Conservation (phyloP, 1,140 invertebrate genomes). For the Choristoneura fumiferana region DNA sequence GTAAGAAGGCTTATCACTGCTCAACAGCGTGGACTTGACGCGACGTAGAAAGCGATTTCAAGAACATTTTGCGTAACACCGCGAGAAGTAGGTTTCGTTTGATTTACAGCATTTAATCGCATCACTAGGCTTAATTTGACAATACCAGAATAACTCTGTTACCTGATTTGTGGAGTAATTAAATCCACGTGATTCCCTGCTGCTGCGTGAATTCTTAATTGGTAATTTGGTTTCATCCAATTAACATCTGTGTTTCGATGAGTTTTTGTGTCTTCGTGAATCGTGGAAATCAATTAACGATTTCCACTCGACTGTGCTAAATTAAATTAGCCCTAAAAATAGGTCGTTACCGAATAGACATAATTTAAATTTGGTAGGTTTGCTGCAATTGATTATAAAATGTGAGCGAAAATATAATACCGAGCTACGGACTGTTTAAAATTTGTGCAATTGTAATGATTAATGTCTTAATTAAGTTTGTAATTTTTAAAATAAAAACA, state of each 20-base stretch:
- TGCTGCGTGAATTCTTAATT: conserved; percentile 16
- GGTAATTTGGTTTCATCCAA: conserved; percentile 38
- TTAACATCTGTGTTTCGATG: conserved; percentile 30
- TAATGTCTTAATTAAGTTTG: no score
- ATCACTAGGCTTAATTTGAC: conserved; percentile 2
- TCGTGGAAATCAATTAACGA: background rate
- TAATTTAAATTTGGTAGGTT: background rate
- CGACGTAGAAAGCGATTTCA: conserved; percentile 68
- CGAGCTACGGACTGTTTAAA: no score
- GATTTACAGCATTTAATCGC: conserved; percentile 31
- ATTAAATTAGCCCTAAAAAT: background rate
- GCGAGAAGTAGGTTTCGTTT: conserved; percentile 43
- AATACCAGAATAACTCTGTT: background rate
- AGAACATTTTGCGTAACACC: conserved; percentile 58
- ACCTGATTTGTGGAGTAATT: conserved; percentile 4
- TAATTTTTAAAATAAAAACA: no score
- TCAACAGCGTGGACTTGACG: conserved; percentile 45
- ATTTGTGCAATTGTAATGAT: no score
- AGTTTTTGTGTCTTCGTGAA: conserved; percentile 22
- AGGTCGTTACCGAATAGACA: background rate
- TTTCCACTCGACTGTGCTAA: background rate
- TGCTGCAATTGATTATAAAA: background rate
- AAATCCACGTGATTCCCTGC: background rate
- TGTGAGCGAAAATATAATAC: no score
- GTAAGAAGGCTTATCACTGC: conserved; percentile 65